Conservation (phyloP, 2,888 invertebrate species). For the Thymelicus sylvestris region DNA sequence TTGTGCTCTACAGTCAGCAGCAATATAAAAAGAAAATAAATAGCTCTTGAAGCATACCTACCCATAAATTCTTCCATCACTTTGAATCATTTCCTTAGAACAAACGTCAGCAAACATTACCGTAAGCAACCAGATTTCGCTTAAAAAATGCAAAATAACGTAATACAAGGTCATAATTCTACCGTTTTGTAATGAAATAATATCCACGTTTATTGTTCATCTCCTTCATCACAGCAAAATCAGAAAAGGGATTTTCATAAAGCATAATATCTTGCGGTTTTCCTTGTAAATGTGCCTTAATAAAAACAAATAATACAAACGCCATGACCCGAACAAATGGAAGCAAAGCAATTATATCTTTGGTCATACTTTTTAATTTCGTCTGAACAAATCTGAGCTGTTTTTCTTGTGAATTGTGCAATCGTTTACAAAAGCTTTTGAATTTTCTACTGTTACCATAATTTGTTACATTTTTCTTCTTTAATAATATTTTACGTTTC, state of each 20-base stretch:
- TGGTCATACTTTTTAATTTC: constrained; percentile 80
- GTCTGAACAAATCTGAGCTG: constrained; percentile 53
- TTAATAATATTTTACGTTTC: constrained; percentile 21
- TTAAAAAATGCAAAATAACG: constrained; percentile 36
- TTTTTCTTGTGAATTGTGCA: constrained; percentile 37
- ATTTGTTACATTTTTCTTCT: constrained; percentile 26
- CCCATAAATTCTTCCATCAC: too few relatives aligned
- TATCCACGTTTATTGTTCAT: constrained; percentile 53
- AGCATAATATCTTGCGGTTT: constrained; percentile 64
- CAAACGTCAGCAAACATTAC: not conserved
- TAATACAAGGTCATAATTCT: constrained; percentile 4
- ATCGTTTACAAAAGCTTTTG: constrained; percentile 35
- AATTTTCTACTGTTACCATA: constrained; percentile 26
- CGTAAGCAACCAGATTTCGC: not conserved
- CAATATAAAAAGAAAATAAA: too few relatives aligned
- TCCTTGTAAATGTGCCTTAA: constrained; percentile 72
- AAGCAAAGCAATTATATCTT: constrained; percentile 75
- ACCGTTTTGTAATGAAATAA: constrained; percentile 44
- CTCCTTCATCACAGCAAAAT: constrained; percentile 51
- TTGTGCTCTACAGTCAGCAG: constrained; percentile 34
- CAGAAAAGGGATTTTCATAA: constrained; percentile 56
- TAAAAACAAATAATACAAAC: constrained; percentile 73
- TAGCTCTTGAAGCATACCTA: too few relatives aligned
- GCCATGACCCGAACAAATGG: constrained; percentile 69
- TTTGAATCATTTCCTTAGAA: too few relatives aligned